Percentiles rank a stretch among this genome's conserved stretches.
These are phyloP conservation scores for Phorcus lineatus DNA, from an alignment of 2,888 invertebrate species.

Conservation along the genomic window DNA sequence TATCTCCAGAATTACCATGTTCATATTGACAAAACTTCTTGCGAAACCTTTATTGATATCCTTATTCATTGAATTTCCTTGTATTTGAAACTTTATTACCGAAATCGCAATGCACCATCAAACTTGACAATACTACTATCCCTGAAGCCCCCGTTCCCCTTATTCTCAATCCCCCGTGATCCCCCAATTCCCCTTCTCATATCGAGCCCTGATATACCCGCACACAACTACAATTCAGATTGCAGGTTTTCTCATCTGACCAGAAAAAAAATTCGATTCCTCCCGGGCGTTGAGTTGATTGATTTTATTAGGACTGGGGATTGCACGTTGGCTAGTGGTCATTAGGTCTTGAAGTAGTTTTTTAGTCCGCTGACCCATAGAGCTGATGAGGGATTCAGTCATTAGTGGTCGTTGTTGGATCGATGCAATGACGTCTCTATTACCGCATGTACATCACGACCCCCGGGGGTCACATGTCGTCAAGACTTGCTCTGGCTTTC, in stretches of 20 bases:
- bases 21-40: too few species aligned
- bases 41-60: too few species aligned
- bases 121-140: too few species aligned
- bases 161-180: neutral
- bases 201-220: too few species aligned
- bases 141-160: too few species aligned
- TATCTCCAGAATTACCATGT: too few species aligned
- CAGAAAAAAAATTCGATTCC: constrained; percentile 16
- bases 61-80: too few species aligned
- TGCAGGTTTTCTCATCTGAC: constrained; percentile 10
- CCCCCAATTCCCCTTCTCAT: too few species aligned
- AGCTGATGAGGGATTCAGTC: neutral
- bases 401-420: neutral
- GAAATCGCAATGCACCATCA: too few species aligned
- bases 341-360: constrained; percentile 15
- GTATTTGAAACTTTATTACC: too few species aligned
- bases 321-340: neutral
- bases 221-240: neutral
- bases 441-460: neutral
- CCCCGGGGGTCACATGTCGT: neutral
- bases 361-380: constrained; percentile 14
- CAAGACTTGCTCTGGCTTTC: too few species aligned
- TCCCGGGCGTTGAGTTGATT: neutral
- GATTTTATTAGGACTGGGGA: constrained; percentile 14
- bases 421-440: constrained; percentile 9